Base-by-base conservation (phyloP, 2,797 vertebrate genomes). In the Brachymystax lenok region DNA sequence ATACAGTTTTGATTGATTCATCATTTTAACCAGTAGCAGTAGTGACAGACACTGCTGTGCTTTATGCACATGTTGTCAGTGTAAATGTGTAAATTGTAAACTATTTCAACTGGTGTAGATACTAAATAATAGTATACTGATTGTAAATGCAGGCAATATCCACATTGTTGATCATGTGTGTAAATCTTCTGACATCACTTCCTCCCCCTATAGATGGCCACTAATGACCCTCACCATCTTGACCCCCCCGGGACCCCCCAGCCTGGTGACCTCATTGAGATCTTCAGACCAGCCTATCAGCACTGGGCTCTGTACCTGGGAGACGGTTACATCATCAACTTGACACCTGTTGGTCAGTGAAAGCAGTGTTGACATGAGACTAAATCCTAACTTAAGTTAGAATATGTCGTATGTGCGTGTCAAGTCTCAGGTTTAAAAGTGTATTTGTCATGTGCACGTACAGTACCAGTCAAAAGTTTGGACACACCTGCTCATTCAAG, bases 251-350 rank as follows among this genome's bases (percentile, higher is more conserved):
- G 90, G 35, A 93, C 95, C 86, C 96, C 96, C 30, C 86, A 93
- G 82, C 97, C 96, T 1, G 97, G 97, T 84, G 97, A 99, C 92
- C 95, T 98, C 87, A 98, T 98, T 17, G 97, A 98, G 92, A 96
- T 99, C 85, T 96, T 97, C 85, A 92, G 96, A 82, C 92, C 94
- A 14, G 92, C 92, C 72, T 98, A 97, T 89, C 96, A 98, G 91
- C 97, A 99, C 89, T 98, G 97, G 97, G 96, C 96, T 19, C 93
- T 99, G 28, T 99, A 99, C 87, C 78, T 99, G 82, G 97, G 97
- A 73, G 96, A 98, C 0, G 97, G 97, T 71, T 98, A 97, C 80
- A 94, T 99, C 87, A 93, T 99, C 92, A 96, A 97, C 46, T 87
- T 98, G 75, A 95, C 96, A 0, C 95, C 97, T 12, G 84, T 94